These are phyloP conservation scores for Drosophila auraria DNA, from an alignment of 1,140 invertebrate genomes.

Conservation along the genomic window DNA sequence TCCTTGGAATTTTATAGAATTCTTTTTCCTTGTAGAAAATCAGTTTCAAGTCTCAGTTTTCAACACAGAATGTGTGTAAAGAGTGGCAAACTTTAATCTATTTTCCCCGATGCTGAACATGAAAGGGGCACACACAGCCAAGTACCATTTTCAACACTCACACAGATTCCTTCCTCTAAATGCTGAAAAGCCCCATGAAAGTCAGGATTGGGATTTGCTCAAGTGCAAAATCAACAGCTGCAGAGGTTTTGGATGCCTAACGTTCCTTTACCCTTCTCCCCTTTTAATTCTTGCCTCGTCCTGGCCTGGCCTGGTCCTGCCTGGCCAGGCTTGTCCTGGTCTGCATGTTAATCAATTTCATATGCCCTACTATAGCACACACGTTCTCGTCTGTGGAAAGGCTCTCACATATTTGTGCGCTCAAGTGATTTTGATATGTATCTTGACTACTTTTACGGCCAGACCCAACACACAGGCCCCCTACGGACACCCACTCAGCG, in stretches of 20 bases:
- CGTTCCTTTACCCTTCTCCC: background rate
- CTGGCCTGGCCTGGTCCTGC: background rate
- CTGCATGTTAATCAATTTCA: slow-evolving; percentile 73
- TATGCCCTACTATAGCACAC: slow-evolving; percentile 57
- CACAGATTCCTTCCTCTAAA: background rate
- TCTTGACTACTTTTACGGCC: slow-evolving; percentile 55
- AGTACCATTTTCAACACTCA: background rate
- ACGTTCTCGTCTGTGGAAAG: slow-evolving; percentile 22
- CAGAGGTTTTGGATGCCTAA: slow-evolving; percentile 32
- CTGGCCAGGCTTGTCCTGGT: background rate
- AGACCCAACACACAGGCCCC: slow-evolving; percentile 34
- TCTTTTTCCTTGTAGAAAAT: background rate
- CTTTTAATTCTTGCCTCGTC: slow-evolving; percentile 8
- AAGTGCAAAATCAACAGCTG: slow-evolving; percentile 67
- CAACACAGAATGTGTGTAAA: slow-evolving; percentile 16
- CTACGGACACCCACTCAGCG: slow-evolving; percentile 3
- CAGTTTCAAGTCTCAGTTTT: slow-evolving; percentile 12
- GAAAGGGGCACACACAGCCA: slow-evolving; percentile 3
- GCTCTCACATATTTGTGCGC: slow-evolving; percentile 55
- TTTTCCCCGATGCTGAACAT: slow-evolving; percentile 17
- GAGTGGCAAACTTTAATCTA: slow-evolving; percentile 10
- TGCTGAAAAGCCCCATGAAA: slow-evolving; percentile 31
- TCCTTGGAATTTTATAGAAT: background rate
- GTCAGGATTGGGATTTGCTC: slow-evolving; percentile 57
- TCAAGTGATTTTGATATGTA: slow-evolving; percentile 70